These are phyloP conservation scores for Loxodonta africana DNA, from an alignment of 2,113 vertebrate species.

Conservation along the genomic window DNA sequence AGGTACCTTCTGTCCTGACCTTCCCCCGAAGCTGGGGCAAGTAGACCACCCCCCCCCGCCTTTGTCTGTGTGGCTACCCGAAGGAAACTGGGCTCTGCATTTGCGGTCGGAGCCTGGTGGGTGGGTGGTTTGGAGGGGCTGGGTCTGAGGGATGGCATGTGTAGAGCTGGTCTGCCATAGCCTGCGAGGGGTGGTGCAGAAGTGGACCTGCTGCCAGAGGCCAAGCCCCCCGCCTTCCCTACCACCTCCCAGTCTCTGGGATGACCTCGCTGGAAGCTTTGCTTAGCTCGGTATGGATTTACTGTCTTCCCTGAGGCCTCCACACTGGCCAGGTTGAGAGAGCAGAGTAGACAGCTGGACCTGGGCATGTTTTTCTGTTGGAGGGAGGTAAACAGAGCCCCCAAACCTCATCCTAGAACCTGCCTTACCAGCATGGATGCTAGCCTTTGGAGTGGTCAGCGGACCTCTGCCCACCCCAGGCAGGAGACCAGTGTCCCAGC, in stretches of 20 bases:
- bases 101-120: neutral
- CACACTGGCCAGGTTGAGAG: accelerated
- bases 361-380: neutral
- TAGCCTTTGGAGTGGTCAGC: no score
- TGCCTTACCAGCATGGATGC: neutral
- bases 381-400: neutral
- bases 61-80: neutral
- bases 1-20: neutral
- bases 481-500: neutral
- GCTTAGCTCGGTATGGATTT: slow-evolving; percentile 51
- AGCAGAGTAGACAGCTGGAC: accelerated
- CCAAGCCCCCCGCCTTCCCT: neutral
- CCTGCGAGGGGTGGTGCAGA: neutral
- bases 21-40: no score
- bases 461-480: neutral
- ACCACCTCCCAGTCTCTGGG: neutral
- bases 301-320: neutral
- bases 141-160: neutral
- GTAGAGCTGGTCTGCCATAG: neutral
- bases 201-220: neutral
- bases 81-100: neutral
- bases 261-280: neutral
- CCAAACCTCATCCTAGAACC: neutral
- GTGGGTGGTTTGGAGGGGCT: neutral
- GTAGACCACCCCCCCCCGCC: neutral